These are phyloP conservation scores for Promerops cafer DNA, from an alignment of 2,113 vertebrate genomes.

Conservation along the genomic window DNA sequence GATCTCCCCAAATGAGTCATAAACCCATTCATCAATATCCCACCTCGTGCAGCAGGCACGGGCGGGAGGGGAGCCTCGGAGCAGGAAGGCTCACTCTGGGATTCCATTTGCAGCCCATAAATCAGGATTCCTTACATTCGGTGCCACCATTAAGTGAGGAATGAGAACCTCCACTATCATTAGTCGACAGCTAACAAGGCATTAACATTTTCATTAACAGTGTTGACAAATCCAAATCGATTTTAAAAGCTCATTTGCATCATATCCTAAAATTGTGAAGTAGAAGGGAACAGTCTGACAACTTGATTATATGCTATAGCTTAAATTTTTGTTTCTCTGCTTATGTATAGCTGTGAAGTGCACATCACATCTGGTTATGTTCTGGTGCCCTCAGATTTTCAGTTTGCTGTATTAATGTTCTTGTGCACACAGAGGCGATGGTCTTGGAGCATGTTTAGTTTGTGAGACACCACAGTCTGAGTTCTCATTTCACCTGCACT, in stretches of 20 bases:
- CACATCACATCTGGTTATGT: background rate
- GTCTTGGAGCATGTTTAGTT: fast-evolving
- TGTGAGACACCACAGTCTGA: background rate
- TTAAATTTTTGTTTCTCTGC: background rate
- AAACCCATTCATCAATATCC: conserved; percentile 64
- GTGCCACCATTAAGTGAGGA: background rate
- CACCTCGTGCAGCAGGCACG: background rate
- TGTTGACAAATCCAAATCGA: background rate
- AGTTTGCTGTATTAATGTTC: fast-evolving
- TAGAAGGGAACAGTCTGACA: background rate
- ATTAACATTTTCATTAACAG: conserved; percentile 5
- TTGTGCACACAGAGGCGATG: background rate
- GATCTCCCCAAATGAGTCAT: conserved; percentile 64
- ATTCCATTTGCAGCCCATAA: conserved; percentile 18
- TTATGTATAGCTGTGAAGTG: background rate
- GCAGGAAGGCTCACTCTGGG: conserved; percentile 26
- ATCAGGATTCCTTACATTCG: conserved; percentile 11
- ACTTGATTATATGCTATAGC: background rate
- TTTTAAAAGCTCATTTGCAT: conserved; percentile 16
- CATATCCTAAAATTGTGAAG: background rate
- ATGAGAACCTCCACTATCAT: background rate
- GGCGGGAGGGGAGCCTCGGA: background rate
- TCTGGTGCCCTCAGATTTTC: background rate
- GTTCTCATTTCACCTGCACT: background rate
- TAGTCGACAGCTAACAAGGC: conserved; percentile 41